A percentile compares a stretch with the other conserved stretches of the same genome.
Evolutionary conservation across 2,113 vertebrate species (phyloP).

Genomic region (Motacilla tschutschensis): DNA sequence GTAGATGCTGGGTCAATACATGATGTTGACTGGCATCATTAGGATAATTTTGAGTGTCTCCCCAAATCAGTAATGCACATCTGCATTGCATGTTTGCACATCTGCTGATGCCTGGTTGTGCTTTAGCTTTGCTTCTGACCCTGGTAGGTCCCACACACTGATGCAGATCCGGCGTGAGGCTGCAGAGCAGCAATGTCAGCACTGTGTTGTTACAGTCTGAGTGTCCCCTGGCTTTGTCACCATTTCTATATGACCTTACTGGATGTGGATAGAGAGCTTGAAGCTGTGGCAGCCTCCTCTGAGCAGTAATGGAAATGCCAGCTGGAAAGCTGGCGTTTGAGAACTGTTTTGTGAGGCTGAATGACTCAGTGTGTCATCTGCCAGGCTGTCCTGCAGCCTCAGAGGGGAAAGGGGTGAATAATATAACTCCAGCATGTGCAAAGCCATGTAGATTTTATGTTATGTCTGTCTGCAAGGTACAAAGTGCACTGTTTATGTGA

Average conservation of each 20-base stretch:
- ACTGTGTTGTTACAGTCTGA: background rate
- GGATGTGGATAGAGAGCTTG: background rate
- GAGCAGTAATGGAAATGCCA: background rate
- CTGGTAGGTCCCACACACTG: background rate
- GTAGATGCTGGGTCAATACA: background rate
- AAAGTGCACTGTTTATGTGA: background rate
- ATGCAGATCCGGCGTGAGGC: accelerated
- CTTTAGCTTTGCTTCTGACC: background rate
- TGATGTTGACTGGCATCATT: background rate
- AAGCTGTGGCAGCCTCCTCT: background rate
- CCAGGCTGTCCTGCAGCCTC: background rate
- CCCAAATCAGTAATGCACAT: background rate
- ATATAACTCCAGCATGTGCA: background rate
- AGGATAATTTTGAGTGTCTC: background rate
- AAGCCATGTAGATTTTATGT: background rate
- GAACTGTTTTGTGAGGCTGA: background rate
- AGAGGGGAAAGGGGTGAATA: background rate
- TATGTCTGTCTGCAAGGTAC: background rate
- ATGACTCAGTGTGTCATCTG: background rate
- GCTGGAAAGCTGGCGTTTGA: background rate
- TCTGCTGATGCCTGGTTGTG: background rate
- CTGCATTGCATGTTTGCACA: background rate
- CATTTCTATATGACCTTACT: background rate
- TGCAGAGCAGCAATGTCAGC: background rate
- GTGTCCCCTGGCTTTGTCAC: background rate